A percentile compares a stretch with the other conserved stretches of the same genome.
phyloP scores from a whole-genome alignment of 2,888 invertebrate species.

The Carcina quercana region DNA sequence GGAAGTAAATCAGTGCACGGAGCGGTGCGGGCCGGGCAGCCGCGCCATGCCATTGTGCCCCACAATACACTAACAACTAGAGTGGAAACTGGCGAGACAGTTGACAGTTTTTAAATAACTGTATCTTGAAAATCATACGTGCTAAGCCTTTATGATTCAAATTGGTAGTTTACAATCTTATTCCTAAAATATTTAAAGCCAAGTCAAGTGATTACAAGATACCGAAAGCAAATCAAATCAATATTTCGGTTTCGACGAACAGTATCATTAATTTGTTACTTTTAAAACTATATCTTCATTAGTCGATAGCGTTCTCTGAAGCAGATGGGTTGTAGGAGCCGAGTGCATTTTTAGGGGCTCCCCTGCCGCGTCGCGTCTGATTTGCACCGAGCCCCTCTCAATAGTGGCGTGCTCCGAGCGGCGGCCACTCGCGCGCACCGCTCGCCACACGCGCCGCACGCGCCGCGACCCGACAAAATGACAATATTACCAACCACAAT shows the following conservation, averaged over 20 bases:
- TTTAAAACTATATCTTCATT: too few relatives aligned
- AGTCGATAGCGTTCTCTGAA: slow-evolving; percentile 29
- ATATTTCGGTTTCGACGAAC: too few relatives aligned
- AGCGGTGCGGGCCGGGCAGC: slow-evolving; percentile 27
- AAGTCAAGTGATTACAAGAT: too few relatives aligned
- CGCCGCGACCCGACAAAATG: slow-evolving; percentile 42
- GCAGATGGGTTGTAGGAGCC: too few relatives aligned
- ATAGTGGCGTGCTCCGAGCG: slow-evolving; percentile 55
- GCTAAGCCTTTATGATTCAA: too few relatives aligned
- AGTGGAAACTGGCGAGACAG: background rate
- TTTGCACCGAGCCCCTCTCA: slow-evolving; percentile 22
- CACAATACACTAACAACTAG: background rate
- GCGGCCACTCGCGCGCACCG: slow-evolving; percentile 30
- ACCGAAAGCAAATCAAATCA: too few relatives aligned
- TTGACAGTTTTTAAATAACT: background rate
- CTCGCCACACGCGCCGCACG: slow-evolving; percentile 21
- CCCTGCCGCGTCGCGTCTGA: slow-evolving; percentile 15
- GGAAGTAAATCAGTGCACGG: slow-evolving; percentile 58
- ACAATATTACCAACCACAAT: slow-evolving; percentile 30
- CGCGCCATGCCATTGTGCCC: background rate
- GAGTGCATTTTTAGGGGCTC: slow-evolving; percentile 42
- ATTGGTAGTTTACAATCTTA: too few relatives aligned
- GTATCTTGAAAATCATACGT: too few relatives aligned
- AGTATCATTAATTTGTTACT: too few relatives aligned
- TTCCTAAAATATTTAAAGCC: too few relatives aligned